Evolutionary conservation across 2,888 invertebrate genomes (phyloP), one percentile per base, ranked within the genome.

Genomic region (Apantesis nais): DNA sequence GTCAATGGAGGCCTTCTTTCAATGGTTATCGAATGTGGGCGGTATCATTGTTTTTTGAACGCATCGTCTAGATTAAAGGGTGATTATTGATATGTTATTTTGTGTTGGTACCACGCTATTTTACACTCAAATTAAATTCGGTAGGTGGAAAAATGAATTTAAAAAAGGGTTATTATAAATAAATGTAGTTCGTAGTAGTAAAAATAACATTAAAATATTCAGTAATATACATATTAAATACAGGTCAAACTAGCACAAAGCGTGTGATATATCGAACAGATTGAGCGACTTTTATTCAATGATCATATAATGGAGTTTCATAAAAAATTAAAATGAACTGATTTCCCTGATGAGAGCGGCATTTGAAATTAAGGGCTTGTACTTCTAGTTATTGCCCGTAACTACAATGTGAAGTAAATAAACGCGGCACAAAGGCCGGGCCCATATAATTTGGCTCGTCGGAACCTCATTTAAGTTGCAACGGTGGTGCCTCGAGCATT

Each of bases 331-430:
- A 89, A 90, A 82, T 84, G 82, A 85, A 83, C 81, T 85, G 85
- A 88, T 90, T 89, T 89, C 83, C 80, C 85, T 58, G 88, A 87
- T 81, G 81, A 84, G 87, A 84, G 90, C 93, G 90, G 91, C 87
- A 81, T 80, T 81, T 82, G 78, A 92, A 93, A 93, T 93, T 88
- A 92, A 92, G 89, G 93, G 89, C 80, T 86, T 88, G 87, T 80
- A 86, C 86, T 86, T 86, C 88, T 93, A 92, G 92, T 94, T 94
- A 94, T 94, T 92, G 90, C 93, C 90, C 92, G 88, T 95, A 95
- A 95, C 92, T 95, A 92, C 94, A 93, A 94, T 89, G 91, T 93
- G 94, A 93, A 91, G 92, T 93, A 93, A 93, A 93, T 93, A 93
- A 92, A 92, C 89, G 91, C 80, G 87, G 90, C 88, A 91, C 91